Conservation (phyloP, 1,140 invertebrate genomes). For the Cotesia glomerata region DNA sequence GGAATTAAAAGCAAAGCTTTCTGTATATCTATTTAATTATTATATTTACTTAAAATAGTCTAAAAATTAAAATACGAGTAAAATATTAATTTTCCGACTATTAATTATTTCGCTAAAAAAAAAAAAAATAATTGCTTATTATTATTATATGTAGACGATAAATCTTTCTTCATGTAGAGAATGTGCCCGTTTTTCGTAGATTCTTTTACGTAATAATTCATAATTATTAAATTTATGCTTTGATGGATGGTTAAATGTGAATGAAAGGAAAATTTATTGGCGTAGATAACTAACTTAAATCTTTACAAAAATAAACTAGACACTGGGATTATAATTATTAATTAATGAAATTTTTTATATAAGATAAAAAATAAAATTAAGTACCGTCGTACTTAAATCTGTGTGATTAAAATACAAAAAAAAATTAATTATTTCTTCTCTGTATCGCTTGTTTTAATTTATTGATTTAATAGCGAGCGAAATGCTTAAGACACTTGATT, state of each 20-base stretch:
- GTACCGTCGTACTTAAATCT: not conserved
- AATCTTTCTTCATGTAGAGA: slow-evolving; percentile 4
- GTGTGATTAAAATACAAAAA: not conserved
- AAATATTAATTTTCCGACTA: not conserved
- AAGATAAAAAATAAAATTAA: not conserved
- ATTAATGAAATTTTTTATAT: slow-evolving; percentile 2
- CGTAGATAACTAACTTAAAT: not conserved
- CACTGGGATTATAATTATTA: not conserved
- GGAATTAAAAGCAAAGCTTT: slow-evolving; percentile 29
- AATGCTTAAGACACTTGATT: no score
- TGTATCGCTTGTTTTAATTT: not conserved
- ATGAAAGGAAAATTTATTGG: not conserved
- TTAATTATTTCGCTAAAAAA: not conserved
- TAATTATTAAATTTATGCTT: not conserved
- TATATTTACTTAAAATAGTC: not conserved
- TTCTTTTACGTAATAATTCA: not conserved
- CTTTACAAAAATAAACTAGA: not conserved
- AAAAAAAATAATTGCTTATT: not conserved
- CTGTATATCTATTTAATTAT: not conserved
- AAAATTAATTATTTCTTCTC: not conserved
- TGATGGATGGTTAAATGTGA: not conserved
- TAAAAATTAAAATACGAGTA: not conserved
- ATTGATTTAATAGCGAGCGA: not conserved
- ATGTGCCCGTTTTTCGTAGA: not conserved
- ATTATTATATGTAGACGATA: not conserved